phyloP scores from a whole-genome alignment of 2,113 vertebrate genomes.

The Tauraco erythrolophus region DNA sequence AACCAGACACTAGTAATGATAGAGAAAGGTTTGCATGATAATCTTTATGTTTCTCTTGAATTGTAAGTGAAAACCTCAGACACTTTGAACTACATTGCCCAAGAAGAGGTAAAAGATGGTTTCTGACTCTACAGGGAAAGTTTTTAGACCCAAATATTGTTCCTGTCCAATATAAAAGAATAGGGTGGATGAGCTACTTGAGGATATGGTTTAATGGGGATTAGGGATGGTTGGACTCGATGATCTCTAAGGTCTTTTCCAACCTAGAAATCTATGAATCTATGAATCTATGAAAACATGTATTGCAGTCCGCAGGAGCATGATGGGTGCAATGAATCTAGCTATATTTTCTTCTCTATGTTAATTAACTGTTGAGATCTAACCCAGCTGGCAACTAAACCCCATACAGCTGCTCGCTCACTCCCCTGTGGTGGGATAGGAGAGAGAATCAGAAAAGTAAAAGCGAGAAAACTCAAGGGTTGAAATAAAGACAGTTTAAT shows the following conservation, averaged over 20 bases:
- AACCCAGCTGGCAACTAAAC: no score
- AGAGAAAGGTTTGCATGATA: background rate
- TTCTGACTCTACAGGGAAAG: background rate
- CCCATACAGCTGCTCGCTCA: no score
- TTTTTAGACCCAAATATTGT: background rate
- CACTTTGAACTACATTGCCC: background rate
- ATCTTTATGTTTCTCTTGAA: background rate
- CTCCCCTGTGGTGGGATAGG: no score
- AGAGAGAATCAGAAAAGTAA: no score
- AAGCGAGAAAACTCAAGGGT: no score
- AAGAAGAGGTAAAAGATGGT: background rate
- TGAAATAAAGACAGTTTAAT: no score
- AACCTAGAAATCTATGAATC: no score
- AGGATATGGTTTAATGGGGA: no score
- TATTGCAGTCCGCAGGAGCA: background rate
- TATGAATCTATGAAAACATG: no score
- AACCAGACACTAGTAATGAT: background rate
- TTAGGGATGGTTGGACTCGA: no score
- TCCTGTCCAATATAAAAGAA: background rate
- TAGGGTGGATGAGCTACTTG: no score
- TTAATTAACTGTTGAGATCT: background rate
- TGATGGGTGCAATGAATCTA: background rate
- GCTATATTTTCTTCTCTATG: background rate
- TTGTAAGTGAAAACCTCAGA: background rate
- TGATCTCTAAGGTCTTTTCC: no score